phyloP scores from a whole-genome alignment of 2,797 vertebrate species.

The Pempheris klunzingeri region DNA sequence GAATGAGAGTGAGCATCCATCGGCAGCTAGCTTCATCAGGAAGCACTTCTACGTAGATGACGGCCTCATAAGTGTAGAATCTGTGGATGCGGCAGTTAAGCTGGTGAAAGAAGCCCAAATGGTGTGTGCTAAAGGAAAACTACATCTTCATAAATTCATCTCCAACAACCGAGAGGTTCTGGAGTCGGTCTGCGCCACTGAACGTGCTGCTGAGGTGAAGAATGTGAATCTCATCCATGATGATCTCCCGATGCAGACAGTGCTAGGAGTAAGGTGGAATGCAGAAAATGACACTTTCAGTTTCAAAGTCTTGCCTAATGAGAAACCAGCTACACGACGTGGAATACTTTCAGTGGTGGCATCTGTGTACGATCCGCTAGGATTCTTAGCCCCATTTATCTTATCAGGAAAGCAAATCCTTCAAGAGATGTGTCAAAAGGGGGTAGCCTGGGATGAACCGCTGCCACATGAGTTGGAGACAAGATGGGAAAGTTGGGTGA shows the following conservation, averaged over 20 bases:
- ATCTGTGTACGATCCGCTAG: slow-evolving; percentile 40
- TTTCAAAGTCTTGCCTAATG: slow-evolving; percentile 2
- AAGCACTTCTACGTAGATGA: slow-evolving; percentile 36
- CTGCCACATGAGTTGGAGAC: not conserved
- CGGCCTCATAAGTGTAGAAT: slow-evolving; percentile 14
- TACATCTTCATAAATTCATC: slow-evolving; percentile 5
- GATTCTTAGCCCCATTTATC: slow-evolving; percentile 44
- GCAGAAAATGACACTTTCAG: not conserved
- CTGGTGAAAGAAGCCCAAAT: slow-evolving; percentile 10
- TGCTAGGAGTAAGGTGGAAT: slow-evolving; percentile 12
- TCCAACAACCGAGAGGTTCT: slow-evolving; percentile 2
- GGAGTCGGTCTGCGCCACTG: not conserved
- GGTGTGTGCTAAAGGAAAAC: not conserved
- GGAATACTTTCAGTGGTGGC: slow-evolving; percentile 26
- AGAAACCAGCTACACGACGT: slow-evolving; percentile 8
- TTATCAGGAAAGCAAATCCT: slow-evolving; percentile 34
- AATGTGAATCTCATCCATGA: not conserved
- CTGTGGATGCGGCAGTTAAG: not conserved
- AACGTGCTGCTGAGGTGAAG: not conserved
- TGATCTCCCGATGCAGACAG: not conserved
- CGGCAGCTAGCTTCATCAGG: slow-evolving; percentile 8
- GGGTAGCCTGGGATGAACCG: slow-evolving; percentile 44
- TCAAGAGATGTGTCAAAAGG: slow-evolving; percentile 48
- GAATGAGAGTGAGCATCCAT: slow-evolving; percentile 2
- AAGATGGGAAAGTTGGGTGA: slow-evolving; percentile 33